Evolutionary conservation across 1,140 invertebrate genomes (phyloP).

Genomic region (Calliopsis andreniformis): DNA sequence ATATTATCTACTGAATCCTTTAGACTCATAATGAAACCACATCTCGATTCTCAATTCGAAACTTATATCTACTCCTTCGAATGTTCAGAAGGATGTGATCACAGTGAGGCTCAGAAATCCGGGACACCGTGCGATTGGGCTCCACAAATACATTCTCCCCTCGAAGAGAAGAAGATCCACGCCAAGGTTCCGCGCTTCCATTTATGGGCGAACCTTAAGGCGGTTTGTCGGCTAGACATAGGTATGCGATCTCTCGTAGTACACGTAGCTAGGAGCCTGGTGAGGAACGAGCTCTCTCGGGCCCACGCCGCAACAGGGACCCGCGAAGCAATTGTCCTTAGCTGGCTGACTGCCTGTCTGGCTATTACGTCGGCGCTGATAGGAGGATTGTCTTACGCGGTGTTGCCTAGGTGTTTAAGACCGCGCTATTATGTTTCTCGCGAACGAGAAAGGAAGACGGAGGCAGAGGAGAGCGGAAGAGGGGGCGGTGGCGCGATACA

Average conservation of each 20-base stretch:
- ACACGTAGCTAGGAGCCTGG: constrained; percentile 20
- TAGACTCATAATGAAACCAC: too few relatives aligned
- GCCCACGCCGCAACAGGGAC: constrained; percentile 55
- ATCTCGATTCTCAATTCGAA: too few relatives aligned
- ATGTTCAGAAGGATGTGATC: too few relatives aligned
- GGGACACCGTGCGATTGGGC: not conserved
- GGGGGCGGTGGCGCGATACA: not conserved
- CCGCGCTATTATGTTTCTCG: constrained; percentile 60
- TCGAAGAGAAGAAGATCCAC: constrained; percentile 19
- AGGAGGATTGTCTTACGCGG: constrained; percentile 64
- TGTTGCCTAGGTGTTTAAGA: constrained; percentile 64
- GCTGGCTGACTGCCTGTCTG: constrained; percentile 46
- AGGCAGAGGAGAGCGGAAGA: not conserved
- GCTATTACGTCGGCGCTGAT: constrained; percentile 63
- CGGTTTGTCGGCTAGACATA: constrained; percentile 51
- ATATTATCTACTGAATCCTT: too few relatives aligned
- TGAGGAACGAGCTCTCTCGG: constrained; percentile 47
- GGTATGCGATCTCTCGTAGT: constrained; percentile 26
- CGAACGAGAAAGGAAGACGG: constrained; percentile 12
- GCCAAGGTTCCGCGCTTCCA: constrained; percentile 38
- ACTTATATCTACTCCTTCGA: too few relatives aligned
- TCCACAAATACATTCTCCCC: too few relatives aligned
- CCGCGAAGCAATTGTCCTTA: constrained; percentile 57
- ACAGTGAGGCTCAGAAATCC: too few relatives aligned
- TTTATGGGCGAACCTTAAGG: constrained; percentile 50